These are phyloP conservation scores for Globodera ellingtonae DNA, from an alignment of 1,140 invertebrate species.

Conservation along the genomic window DNA sequence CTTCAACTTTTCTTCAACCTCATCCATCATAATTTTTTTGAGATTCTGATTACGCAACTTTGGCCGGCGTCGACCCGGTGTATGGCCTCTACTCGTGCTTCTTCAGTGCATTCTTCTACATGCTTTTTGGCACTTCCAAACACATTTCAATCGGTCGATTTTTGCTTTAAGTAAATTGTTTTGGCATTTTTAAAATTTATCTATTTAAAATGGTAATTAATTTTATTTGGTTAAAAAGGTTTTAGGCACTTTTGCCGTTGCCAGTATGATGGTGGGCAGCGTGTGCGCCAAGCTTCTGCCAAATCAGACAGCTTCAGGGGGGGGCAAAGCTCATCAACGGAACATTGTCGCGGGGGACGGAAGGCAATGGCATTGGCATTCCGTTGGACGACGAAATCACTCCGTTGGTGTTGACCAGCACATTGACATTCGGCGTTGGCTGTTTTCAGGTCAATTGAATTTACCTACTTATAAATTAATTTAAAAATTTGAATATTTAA, in stretches of 20 bases:
- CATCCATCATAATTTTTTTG: no score
- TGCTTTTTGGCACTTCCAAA: constrained; percentile 67
- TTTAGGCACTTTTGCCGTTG: constrained; percentile 62
- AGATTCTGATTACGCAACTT: constrained; percentile 66
- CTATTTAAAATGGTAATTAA: background rate
- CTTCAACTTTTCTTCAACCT: no score
- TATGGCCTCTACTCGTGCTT: constrained; percentile 69
- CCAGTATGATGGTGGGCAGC: constrained; percentile 63
- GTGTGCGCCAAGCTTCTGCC: constrained; percentile 36
- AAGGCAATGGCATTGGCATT: background rate
- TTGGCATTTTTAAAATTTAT: no score
- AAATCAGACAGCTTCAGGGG: background rate
- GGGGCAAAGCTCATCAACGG: background rate
- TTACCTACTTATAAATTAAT: background rate
- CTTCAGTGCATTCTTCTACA: constrained; percentile 67
- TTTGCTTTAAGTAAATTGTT: no score
- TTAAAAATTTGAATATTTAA: constrained; percentile 7
- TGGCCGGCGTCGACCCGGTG: constrained; percentile 66
- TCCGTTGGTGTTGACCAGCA: constrained; percentile 58
- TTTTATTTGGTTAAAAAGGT: background rate
- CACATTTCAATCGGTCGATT: constrained; percentile 68
- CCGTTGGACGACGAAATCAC: constrained; percentile 48
- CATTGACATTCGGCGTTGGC: constrained; percentile 59
- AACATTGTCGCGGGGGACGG: background rate
- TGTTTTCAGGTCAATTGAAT: constrained; percentile 47